Evolutionary conservation across 2,888 invertebrate genomes (phyloP), one percentile per base, ranked within the genome.

Genomic region (Nycteola revayana): DNA sequence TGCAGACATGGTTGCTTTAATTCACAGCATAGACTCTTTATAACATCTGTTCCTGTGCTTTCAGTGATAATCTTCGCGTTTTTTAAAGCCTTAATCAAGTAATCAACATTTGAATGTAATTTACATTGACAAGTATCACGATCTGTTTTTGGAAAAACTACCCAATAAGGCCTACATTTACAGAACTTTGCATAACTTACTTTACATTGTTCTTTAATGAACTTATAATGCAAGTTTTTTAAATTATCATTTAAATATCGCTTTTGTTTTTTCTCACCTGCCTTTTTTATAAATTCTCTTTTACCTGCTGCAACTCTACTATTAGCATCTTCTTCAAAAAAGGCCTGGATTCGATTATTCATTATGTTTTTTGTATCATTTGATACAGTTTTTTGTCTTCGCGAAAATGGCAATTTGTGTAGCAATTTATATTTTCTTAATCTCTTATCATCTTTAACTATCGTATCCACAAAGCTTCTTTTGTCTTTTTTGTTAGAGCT

Each of bases 261-360:
- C 34, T 50, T 49, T 23, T 54, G 54, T 42, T 51, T 53, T 51
- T 64, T 9, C n/a, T n/a, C n/a, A 57, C 46, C 25, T 41, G 42
- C 5, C 57, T 58, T 49, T 42, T 44, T 17, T 51, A 57, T 10
- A 59, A 32, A 58, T 37, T 63, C 61, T 18, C 46, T 45, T 50
- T 61, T 64, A 11, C 63, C 61, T 36, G 58, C 41, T 9, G 45
- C 41, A 30, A 58, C 22, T 37, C 59, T 25, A 32, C 53, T 57
- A 31, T 61, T 59, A 17, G 42, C 39, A 56, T 62, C 54, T 37
- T 58, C 38, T 49, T 63, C 59, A 39, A 42, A 57, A 29, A 57
- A 60, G 1, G 22, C 32, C 32, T 25, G 44, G 28, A 50, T 44
- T n/a, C n/a, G n/a, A n/a, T n/a, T n/a, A n/a, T n/a, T n/a, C n/a